Evolutionary conservation across 2,797 vertebrate genomes (phyloP), one percentile per base, ranked within the genome.

Genomic region (Helostoma temminkii): DNA sequence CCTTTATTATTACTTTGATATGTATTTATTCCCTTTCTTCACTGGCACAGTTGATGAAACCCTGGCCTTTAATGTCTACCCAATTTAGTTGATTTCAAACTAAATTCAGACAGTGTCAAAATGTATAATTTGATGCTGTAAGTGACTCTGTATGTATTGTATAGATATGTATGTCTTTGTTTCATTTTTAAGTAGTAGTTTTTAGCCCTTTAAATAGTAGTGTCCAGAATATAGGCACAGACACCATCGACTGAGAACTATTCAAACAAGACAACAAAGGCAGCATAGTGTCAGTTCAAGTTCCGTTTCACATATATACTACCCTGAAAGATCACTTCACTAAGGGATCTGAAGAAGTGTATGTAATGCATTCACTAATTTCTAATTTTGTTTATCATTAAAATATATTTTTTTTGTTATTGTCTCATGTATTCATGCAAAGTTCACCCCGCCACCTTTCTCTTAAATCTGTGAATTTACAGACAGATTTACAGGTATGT

Each of bases 1-100:
- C 71, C 66, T 72, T 71, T 86, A 71, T 88, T 88, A 90, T 89
- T 84, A 81, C 80, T 89, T 89, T 75, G 84, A 76, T 83, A 79
- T 86, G 73, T 73, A 85, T 90, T 85, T 86, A 81, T 85, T 87
- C 68, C 68, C 36, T 88, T 91, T 84, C 65, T 86, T 91, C 77
- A 80, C 68, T 88, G 72, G 78, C 70, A 75, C 39, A 42, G 72
- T 57, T 62, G 74, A 90, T 80, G 73, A 87, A 78, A 76, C 37
- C 30, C 16, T 19, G 50, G 42, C 28, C 59, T 76, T 81, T 88
- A 89, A 86, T 83, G 69, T 47, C 47, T 50, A 39, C 47, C 69
- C 3, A 75, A 81, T 76, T 82, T 68, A 72, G 37, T 32, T 10
- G 9, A n/a, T n/a, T n/a, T n/a, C n/a, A n/a, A n/a, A n/a, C n/a